A percentile compares a stretch with the other conserved stretches of the same genome.
phyloP scores from a whole-genome alignment of 2,888 invertebrate species.

The Dichetophora obliterata region DNA sequence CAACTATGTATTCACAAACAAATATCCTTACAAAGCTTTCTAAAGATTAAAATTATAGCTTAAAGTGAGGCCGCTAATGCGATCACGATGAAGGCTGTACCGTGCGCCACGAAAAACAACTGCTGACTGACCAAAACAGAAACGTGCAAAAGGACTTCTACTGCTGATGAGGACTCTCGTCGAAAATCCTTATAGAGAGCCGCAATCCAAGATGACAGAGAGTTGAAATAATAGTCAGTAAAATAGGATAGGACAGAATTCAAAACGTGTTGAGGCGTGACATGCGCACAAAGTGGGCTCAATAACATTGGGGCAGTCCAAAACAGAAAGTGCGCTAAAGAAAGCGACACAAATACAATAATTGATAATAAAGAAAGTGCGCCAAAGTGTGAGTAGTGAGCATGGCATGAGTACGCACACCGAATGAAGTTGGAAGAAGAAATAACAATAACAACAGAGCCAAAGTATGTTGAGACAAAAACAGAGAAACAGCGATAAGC shows the following conservation, averaged over 20 bases:
- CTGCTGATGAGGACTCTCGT: slow-evolving; percentile 41
- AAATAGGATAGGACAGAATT: too few species aligned
- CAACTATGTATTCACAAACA: neutral
- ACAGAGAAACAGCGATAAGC: slow-evolving; percentile 67
- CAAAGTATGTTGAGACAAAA: slow-evolving; percentile 63
- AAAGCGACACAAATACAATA: neutral
- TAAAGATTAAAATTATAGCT: neutral
- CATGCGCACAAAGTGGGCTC: slow-evolving; percentile 50
- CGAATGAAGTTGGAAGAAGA: slow-evolving; percentile 42
- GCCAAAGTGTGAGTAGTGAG: slow-evolving; percentile 15
- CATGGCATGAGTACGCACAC: neutral
- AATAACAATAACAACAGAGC: slow-evolving; percentile 33
- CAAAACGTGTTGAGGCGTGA: neutral
- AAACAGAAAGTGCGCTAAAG: slow-evolving; percentile 33
- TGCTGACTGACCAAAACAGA: slow-evolving; percentile 72
- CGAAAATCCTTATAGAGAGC: neutral
- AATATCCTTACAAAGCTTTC: neutral
- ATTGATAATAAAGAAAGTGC: slow-evolving; percentile 34
- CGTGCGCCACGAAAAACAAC: slow-evolving; percentile 65
- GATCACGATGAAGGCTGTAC: slow-evolving; percentile 39
- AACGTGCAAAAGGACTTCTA: slow-evolving; percentile 68
- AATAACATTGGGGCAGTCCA: slow-evolving; percentile 46
- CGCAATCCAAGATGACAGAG: neutral
- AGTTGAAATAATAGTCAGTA: neutral
- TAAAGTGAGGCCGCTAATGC: neutral